phyloP scores from a whole-genome alignment of 2,797 vertebrate genomes.

The Onychomys leucogaster region DNA sequence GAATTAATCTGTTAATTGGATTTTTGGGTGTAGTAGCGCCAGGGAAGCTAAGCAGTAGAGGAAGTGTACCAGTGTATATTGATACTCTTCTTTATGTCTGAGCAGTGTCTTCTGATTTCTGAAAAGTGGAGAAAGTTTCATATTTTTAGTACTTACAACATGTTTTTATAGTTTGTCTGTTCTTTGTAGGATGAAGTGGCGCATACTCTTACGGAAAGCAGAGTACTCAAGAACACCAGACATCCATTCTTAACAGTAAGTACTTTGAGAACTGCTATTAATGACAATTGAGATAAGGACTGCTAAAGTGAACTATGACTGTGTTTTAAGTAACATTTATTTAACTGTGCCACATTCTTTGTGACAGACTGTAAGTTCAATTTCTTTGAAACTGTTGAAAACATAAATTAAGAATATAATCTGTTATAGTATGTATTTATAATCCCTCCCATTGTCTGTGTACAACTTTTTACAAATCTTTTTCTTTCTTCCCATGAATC shows the following conservation, averaged over 20 bases:
- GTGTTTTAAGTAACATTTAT: background rate
- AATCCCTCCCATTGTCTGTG: background rate
- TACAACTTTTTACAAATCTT: background rate
- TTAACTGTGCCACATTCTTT: slow-evolving; percentile 74
- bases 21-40: background rate
- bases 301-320: slow-evolving; percentile 30
- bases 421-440: background rate
- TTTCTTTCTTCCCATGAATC: background rate
- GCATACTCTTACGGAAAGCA: slow-evolving; percentile 98
- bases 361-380: background rate
- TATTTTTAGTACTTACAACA: background rate
- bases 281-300: background rate
- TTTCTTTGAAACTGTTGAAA: background rate
- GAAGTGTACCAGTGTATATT: background rate
- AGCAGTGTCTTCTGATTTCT: background rate
- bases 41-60: background rate
- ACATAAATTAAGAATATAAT: background rate
- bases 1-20: slow-evolving; percentile 8
- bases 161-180: slow-evolving; percentile 55
- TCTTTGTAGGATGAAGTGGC: slow-evolving; percentile 96
- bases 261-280: slow-evolving; percentile 71
- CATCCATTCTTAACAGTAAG: slow-evolving; percentile 99
- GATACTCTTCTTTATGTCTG: background rate
- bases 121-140: background rate
- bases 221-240: slow-evolving; percentile 98